Evolutionary conservation across 92 coral and sea anemone species (phyloP).

Genomic region (Blastomussa wellsi): DNA sequence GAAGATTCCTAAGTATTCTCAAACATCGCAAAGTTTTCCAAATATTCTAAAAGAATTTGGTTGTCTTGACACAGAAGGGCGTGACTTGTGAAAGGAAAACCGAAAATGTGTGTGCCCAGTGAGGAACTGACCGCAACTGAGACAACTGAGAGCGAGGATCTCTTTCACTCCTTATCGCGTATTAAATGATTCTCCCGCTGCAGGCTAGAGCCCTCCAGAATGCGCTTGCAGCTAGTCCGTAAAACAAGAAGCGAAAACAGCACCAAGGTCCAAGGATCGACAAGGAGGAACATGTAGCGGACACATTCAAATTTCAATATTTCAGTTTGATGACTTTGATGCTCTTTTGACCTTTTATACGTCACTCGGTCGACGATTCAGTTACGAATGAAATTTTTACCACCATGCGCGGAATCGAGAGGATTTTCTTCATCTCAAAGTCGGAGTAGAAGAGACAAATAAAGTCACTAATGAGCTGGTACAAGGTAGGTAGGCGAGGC

Average conservation of each 20-base stretch:
- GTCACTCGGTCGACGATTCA: not conserved
- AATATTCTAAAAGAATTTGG: not conserved
- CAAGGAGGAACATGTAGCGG: not conserved
- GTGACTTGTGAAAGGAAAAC: constrained; percentile 7
- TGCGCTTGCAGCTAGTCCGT: too few species aligned
- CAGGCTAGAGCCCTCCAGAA: too few species aligned
- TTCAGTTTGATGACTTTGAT: not conserved
- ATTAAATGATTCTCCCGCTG: too few species aligned
- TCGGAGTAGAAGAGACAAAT: too few species aligned
- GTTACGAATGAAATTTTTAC: not conserved
- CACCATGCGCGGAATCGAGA: too few species aligned
- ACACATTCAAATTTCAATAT: not conserved
- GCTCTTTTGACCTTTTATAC: not conserved
- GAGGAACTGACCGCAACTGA: not conserved
- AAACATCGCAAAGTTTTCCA: not conserved
- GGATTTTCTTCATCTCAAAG: too few species aligned
- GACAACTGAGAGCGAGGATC: not conserved
- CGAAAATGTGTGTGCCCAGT: not conserved
- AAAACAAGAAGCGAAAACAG: too few species aligned
- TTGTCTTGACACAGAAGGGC: not conserved
- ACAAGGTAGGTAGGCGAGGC: too few species aligned
- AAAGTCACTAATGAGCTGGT: too few species aligned
- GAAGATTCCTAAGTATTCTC: not conserved
- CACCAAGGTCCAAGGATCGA: too few species aligned
- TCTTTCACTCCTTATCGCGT: too few species aligned